Percentiles rank a stretch among this genome's conserved stretches.
These are phyloP conservation scores for Ridgeia piscesae DNA, from an alignment of 1,140 invertebrate genomes.

Conservation along the genomic window DNA sequence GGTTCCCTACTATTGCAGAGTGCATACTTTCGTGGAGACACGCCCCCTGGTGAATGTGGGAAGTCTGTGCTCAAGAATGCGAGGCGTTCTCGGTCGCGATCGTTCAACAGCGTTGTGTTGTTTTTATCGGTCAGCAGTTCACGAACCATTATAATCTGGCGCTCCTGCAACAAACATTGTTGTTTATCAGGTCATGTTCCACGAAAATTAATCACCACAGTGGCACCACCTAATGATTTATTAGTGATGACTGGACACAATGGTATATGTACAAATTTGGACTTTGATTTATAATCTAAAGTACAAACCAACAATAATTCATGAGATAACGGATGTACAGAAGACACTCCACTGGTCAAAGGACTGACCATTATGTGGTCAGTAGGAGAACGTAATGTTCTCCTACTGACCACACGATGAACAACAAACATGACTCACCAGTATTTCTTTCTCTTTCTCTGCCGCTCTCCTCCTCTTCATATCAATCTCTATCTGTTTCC, in stretches of 20 bases:
- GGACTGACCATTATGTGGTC: background rate
- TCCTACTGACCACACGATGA: background rate
- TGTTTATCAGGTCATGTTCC: background rate
- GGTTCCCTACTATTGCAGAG: no score
- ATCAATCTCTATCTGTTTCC: constrained; percentile 76
- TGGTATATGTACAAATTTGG: no score
- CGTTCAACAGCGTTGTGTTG: constrained; percentile 68
- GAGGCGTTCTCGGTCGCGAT: constrained; percentile 79
- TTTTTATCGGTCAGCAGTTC: constrained; percentile 65
- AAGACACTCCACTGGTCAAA: background rate
- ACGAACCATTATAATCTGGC: constrained; percentile 71
- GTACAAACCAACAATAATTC: background rate
- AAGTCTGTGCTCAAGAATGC: constrained; percentile 69
- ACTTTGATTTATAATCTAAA: background rate
- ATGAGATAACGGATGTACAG: background rate
- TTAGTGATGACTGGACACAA: no score
- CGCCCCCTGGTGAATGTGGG: constrained; percentile 22
- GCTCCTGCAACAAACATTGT: constrained; percentile 63
- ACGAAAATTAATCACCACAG: background rate
- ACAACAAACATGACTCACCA: constrained; percentile 54
- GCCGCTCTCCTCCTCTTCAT: constrained; percentile 67
- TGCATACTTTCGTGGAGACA: background rate
- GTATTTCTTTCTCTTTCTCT: constrained; percentile 67
- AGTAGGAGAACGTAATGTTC: no score
- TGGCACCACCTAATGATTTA: no score